Percentiles rank a stretch among this genome's conserved stretches.
phyloP scores from a whole-genome alignment of 1,140 invertebrate genomes.

The Pectinophora gossypiella region DNA sequence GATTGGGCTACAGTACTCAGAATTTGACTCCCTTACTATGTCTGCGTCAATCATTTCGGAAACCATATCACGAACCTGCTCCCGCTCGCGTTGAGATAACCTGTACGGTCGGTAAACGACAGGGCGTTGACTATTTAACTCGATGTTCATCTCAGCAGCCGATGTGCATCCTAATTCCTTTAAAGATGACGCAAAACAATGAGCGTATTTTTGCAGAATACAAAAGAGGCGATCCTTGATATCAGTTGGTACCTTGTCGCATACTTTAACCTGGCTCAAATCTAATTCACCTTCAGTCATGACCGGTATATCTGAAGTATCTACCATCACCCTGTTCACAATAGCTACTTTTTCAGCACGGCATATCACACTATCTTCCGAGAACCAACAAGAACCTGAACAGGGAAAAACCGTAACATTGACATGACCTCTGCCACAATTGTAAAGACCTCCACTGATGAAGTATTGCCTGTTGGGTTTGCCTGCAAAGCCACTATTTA shows the following conservation, averaged over 20 bases:
- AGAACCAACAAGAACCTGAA: neutral
- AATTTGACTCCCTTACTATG: conserved; percentile 41
- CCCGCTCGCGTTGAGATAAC: neutral
- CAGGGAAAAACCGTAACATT: neutral
- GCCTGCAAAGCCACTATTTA: neutral
- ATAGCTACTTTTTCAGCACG: neutral
- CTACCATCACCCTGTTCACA: neutral
- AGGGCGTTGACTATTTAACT: conserved; percentile 16
- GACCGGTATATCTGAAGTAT: neutral
- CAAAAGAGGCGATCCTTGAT: neutral
- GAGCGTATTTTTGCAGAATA: conserved; percentile 13
- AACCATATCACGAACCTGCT: neutral
- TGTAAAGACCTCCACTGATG: neutral
- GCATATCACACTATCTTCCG: neutral
- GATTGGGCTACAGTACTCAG: conserved; percentile 16
- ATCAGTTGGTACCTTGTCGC: neutral
- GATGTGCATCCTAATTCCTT: conserved; percentile 16
- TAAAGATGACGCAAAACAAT: conserved; percentile 23
- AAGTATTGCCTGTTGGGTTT: conserved; percentile 1
- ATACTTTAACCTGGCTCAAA: neutral
- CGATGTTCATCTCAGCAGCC: conserved; percentile 16
- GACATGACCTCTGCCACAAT: neutral
- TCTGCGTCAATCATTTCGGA: conserved; percentile 14
- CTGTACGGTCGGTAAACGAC: conserved; percentile 21
- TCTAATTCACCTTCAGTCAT: neutral